Evolutionary conservation across 23 tunicate species (phyloP).

Genomic region (Ascidia mentula): DNA sequence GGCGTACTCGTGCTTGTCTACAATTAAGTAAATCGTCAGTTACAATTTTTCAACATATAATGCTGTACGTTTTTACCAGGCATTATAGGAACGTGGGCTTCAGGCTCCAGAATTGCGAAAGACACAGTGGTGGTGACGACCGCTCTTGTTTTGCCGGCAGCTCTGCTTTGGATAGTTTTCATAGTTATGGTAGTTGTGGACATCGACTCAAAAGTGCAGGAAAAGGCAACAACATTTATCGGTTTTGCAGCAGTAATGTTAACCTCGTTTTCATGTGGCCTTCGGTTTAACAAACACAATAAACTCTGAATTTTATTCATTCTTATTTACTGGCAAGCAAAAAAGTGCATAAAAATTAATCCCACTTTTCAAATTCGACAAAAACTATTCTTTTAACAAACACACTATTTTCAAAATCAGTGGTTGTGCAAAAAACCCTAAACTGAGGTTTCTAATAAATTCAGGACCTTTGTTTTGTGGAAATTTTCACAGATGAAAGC

Average conservation of each 20-base stretch:
- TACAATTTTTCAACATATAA: not conserved
- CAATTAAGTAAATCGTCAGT: not conserved
- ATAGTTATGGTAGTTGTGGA: not conserved
- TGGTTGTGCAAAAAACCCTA: too few species aligned
- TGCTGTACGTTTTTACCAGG: not conserved
- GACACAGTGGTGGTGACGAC: not conserved
- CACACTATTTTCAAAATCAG: too few species aligned
- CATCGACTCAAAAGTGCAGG: not conserved
- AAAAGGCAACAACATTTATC: constrained; percentile 1
- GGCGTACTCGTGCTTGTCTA: not conserved
- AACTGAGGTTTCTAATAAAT: too few species aligned
- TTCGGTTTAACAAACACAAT: not conserved
- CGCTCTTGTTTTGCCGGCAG: not conserved
- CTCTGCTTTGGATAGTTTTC: not conserved
- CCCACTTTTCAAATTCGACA: too few species aligned
- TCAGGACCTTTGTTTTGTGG: too few species aligned
- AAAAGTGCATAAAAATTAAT: too few species aligned
- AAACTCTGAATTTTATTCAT: not conserved
- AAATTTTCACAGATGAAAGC: too few species aligned
- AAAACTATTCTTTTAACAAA: too few species aligned
- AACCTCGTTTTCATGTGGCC: not conserved
- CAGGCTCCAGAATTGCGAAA: not conserved
- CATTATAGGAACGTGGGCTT: not conserved
- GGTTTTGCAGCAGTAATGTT: not conserved
- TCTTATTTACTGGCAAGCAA: too few species aligned